phyloP scores from a whole-genome alignment of 1,140 invertebrate genomes.

The Drosophila novamexicana region DNA sequence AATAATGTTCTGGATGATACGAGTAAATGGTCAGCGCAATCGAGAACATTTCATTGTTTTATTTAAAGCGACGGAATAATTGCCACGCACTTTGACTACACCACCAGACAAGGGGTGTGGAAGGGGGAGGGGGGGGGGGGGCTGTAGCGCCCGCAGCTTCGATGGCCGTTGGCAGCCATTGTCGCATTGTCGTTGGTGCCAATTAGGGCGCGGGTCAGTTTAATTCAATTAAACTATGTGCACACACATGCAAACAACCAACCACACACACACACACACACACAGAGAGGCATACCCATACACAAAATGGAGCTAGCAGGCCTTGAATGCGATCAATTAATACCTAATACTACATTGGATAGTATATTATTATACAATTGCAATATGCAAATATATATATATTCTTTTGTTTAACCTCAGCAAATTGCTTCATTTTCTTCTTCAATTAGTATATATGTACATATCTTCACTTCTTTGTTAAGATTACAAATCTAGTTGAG shows the following conservation, averaged over 20 bases:
- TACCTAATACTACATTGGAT: background rate
- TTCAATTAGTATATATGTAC: too few species aligned
- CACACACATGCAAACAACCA: too few species aligned
- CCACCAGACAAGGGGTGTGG: constrained; percentile 23
- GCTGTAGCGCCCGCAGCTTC: constrained; percentile 60
- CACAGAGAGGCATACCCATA: background rate
- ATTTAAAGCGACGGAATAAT: constrained; percentile 77
- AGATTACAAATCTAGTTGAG: too few species aligned
- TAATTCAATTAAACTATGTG: constrained; percentile 71
- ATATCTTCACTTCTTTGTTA: too few species aligned
- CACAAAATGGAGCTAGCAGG: constrained; percentile 62
- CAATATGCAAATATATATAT: too few species aligned
- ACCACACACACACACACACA: constrained; percentile 1
- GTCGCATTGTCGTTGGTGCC: constrained; percentile 42
- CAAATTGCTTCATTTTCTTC: too few species aligned
- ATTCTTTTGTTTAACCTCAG: too few species aligned
- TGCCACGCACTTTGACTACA: constrained; percentile 81
- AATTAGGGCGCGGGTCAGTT: constrained; percentile 68
- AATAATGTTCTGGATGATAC: constrained; percentile 38
- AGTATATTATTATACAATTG: too few species aligned
- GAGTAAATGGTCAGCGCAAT: constrained; percentile 64
- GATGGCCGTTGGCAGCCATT: constrained; percentile 40
- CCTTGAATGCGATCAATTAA: background rate
- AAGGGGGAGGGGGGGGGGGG: background rate
- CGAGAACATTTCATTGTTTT: constrained; percentile 79